Base-by-base conservation (phyloP, 2,113 vertebrate species). In the Hiodon alosoides region DNA sequence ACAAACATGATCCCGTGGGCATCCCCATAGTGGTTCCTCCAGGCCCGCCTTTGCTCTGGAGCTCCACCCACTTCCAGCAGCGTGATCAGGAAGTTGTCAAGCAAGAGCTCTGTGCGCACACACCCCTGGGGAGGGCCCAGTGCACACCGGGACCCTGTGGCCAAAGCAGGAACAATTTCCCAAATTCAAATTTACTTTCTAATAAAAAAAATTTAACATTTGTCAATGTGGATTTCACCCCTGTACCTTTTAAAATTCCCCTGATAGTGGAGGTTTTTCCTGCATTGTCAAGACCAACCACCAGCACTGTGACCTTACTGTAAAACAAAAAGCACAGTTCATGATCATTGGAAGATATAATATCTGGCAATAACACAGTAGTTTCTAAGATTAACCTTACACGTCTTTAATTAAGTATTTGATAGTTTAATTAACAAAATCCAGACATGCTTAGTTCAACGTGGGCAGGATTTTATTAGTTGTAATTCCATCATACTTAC, bases 1-100 rank as follows among this genome's bases (percentile, higher is more conserved):
- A 97, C 90, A 66, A 98, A 98, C 83, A 98, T 85, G 6, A 98
- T 59, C 64, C 94, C 95, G 0, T 98, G 92, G 0, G 92, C 93
- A 0, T 81, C 77, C 3, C 87, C 11, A 0, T 89, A 94, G 84
- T 89, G 90, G 74, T 90, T 86, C 72, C 79, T 90, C 95, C 96
- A 97, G 73, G 68, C 47, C 9, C 83, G 82, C 53, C 81, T 87
- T 2, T 76, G 78, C 71, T 91, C 90, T 2, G 60, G 80, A 0
- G 78, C 86, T 46, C 95, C 93, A 0, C 91, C 90, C 0, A 93
- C 84, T 2, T 98, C 95, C 81, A 96, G 55, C 82, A 98, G 69
- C 0, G 90, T 94, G 78, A 98, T 90, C 81, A 94, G 85, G 57
- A 93, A 93, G 79, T 93, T 90, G 67, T 94, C 93, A 74, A 98